Evolutionary conservation across 2,113 vertebrate species (phyloP).

Genomic region (Dromas ardeola): DNA sequence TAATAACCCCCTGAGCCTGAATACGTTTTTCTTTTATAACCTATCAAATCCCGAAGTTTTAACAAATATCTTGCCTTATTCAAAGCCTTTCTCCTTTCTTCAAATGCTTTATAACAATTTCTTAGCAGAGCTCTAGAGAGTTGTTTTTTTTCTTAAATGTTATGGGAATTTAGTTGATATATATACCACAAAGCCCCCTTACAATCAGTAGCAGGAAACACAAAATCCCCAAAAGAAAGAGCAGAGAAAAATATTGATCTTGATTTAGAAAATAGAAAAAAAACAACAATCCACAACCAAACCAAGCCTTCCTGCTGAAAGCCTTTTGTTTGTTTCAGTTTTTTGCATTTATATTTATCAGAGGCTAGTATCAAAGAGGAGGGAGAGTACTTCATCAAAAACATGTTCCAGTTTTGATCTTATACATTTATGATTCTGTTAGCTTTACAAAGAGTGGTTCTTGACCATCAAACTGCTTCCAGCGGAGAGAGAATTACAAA

Average conservation of each 20-base stretch:
- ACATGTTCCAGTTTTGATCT: not conserved
- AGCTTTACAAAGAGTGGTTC: not conserved
- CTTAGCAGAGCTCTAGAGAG: not conserved
- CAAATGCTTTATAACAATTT: constrained; percentile 5
- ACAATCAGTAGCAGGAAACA: not conserved
- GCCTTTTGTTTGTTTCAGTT: not conserved
- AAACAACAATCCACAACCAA: not conserved
- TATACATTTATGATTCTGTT: not conserved
- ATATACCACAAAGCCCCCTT: not conserved
- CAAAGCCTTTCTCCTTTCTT: constrained; percentile 19
- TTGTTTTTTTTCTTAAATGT: not conserved
- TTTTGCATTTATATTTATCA: not conserved
- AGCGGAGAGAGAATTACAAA: not conserved
- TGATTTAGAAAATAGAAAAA: not conserved
- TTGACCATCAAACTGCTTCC: not conserved
- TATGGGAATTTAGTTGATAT: not conserved
- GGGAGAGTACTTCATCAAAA: not conserved
- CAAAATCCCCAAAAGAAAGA: not conserved
- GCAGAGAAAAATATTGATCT: not conserved
- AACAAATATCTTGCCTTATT: not conserved
- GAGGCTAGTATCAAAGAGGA: not conserved
- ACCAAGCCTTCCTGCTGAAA: not conserved
- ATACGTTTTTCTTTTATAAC: constrained; percentile 8
- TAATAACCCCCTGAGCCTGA: not conserved
- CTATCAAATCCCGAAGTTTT: constrained; percentile 1